phyloP scores from a whole-genome alignment of 1,140 invertebrate genomes.

The Neuroterus valhalla region DNA sequence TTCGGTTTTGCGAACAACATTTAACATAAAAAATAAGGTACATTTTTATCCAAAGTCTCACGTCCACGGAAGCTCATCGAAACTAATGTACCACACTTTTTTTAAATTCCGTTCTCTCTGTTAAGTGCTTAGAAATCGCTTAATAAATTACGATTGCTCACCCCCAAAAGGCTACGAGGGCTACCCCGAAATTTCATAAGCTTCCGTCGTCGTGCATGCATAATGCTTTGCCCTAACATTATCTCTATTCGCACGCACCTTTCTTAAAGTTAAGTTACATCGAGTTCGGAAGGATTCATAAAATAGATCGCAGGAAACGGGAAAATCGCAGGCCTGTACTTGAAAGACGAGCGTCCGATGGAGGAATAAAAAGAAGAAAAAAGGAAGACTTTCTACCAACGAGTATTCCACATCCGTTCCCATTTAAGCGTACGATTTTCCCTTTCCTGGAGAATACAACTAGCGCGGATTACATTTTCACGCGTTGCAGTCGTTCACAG shows the following conservation, averaged over 20 bases:
- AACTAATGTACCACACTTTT: not conserved
- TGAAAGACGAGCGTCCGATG: conserved; percentile 18
- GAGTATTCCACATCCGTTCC: not conserved
- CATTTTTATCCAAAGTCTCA: conserved; percentile 45
- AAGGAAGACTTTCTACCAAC: conserved; percentile 14
- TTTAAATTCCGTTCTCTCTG: not conserved
- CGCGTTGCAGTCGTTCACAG: conserved; percentile 28
- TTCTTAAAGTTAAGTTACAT: conserved; percentile 12
- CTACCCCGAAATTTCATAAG: not conserved
- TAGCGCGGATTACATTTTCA: conserved; percentile 31
- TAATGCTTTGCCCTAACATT: conserved; percentile 66
- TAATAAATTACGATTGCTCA: not conserved
- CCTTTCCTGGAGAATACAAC: conserved; percentile 19
- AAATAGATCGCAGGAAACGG: conserved; percentile 41
- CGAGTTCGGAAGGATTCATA: conserved; percentile 41
- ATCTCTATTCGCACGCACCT: conserved; percentile 30
- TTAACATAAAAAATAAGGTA: conserved; percentile 49
- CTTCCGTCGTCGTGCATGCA: conserved; percentile 52
- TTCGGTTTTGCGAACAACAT: conserved; percentile 63
- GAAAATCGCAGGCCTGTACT: conserved; percentile 38
- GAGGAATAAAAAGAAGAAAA: conserved; percentile 30
- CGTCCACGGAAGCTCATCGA: conserved; percentile 37
- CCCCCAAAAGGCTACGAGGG: not conserved
- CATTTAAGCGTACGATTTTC: conserved; percentile 4
- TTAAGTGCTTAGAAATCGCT: not conserved